These are phyloP conservation scores for Colinus virginianus DNA, from an alignment of 2,113 vertebrate genomes.

Conservation along the genomic window DNA sequence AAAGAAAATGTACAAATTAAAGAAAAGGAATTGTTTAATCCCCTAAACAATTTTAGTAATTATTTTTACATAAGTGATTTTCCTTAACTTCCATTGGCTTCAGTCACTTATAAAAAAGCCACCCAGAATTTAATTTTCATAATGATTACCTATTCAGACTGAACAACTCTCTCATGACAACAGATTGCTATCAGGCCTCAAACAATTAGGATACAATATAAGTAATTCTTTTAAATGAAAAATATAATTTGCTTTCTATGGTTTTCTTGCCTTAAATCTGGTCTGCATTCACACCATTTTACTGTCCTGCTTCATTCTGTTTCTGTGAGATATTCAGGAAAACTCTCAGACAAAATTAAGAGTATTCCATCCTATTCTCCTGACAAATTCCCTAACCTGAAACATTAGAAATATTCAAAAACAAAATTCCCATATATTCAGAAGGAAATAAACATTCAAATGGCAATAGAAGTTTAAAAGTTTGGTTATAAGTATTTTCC, in stretches of 20 bases:
- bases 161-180: background rate
- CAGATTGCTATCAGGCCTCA: background rate
- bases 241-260: background rate
- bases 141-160: background rate
- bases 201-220: background rate
- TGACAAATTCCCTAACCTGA: background rate
- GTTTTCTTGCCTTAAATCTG: background rate
- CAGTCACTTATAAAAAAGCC: background rate
- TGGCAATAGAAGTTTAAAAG: background rate
- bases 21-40: background rate
- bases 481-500: background rate
- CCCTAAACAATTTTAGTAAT: background rate
- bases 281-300: background rate
- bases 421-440: background rate
- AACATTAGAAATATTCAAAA: background rate
- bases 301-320: background rate
- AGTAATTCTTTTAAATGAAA: background rate
- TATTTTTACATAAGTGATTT: background rate
- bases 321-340: background rate
- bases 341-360: background rate
- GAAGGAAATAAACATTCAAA: background rate
- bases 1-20: background rate
- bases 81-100: background rate
- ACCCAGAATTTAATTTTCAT: background rate
- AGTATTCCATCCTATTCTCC: background rate